Base-by-base conservation (phyloP, 2,888 invertebrate genomes). In the Limnephilus auricula region DNA sequence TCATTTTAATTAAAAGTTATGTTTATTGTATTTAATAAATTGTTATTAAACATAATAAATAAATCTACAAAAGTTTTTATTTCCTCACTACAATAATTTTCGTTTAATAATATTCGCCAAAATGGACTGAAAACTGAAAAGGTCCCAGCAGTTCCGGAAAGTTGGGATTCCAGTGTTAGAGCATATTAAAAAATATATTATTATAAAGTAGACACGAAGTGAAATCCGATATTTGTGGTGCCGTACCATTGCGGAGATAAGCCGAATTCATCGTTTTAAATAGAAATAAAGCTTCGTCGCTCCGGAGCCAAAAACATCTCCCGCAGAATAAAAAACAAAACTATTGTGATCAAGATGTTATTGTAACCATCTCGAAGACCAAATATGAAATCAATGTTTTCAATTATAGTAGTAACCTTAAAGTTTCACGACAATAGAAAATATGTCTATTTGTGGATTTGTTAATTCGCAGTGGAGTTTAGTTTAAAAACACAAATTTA, bases 261-360 rank as follows among this genome's bases (percentile, higher is more conserved):
- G 65, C 65, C 25, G n/a, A 65, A 25, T 25, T 65, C 65, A 80
- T 15, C 13, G 80, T 13, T 80, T 31, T 32, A 80, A 80, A 80
- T 80, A 80, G 32, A 80, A 79, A 32, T 80, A 80, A 31, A 15
- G 80, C 32, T 80, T 80, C 32, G 80, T 31, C 80, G 80, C 80
- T 31, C 13, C 9, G 31, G 32, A 80, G 80, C 32, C 80, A 80
- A 80, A 80, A 80, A 80, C 32, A 18, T 80, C 80, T 80, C 18
- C 32, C 31, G 80, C 31, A 80, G 0, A 31, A 13, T 18, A 80
- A 80, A 80, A 32, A 65, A 65, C 65, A 65, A n/a, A 18, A 25
- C 65, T 65, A 65, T 65, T 65, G 65, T 65, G 25, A 15, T 13
- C 18, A 80, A 80, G 32, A 80, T 80, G 80, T 80, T 80, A 15